These are phyloP conservation scores for Ahaetulla prasina DNA, from an alignment of 2,113 vertebrate species.

Conservation along the genomic window DNA sequence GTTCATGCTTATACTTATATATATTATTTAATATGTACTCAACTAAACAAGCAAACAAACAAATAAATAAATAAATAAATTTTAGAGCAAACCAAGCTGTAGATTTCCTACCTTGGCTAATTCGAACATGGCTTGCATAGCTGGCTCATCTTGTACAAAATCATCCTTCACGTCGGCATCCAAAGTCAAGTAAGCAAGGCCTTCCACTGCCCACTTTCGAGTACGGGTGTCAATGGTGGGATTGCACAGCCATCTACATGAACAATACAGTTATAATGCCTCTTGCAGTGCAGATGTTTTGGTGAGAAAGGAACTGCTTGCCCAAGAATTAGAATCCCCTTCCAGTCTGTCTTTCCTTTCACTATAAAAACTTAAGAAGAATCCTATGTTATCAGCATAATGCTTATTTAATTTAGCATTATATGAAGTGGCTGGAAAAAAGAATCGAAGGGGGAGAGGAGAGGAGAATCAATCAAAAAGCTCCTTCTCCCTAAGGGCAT, in stretches of 20 bases:
- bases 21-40: too few relatives aligned
- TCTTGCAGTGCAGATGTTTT: background rate
- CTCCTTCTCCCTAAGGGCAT: background rate
- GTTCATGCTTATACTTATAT: too few relatives aligned
- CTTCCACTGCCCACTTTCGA: constrained; percentile 92
- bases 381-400: background rate
- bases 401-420: background rate
- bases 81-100: background rate
- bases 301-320: background rate
- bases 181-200: constrained; percentile 90
- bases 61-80: too few relatives aligned
- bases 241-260: constrained; percentile 88
- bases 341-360: background rate
- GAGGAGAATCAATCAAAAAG: background rate
- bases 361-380: background rate
- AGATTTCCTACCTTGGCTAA: constrained; percentile 80
- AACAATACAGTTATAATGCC: background rate
- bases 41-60: too few relatives aligned
- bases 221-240: constrained; percentile 83
- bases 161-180: constrained; percentile 98
- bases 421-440: background rate
- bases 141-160: constrained; percentile 89
- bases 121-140: constrained; percentile 95
- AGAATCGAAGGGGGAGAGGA: background rate
- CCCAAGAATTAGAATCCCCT: background rate